Base-by-base conservation (phyloP, 2,888 invertebrate species). In the Horisme vitalbata region DNA sequence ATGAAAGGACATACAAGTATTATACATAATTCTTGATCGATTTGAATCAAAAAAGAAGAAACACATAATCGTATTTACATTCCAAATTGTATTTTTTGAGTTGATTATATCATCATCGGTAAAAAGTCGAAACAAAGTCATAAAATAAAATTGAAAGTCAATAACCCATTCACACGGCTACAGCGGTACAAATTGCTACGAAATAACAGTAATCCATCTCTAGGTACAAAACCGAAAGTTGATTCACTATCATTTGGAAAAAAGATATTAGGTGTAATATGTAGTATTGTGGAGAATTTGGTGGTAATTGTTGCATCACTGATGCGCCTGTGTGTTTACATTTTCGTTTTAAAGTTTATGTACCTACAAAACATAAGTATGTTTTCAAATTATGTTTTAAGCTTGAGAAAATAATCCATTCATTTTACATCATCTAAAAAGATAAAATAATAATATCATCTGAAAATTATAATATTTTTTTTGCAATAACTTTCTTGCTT, bases 151-250 rank as follows among this genome's bases (percentile, higher is more conserved):
- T 60, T 57, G 65, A 69, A 68, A 69, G 69, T 65, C 62, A 62
- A 70, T 68, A 62, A 62, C 38, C 52, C 27, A 59, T 55, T 61
- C 57, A 51, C 58, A 53, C 56, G 35, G 28, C 10, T 21, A 27
- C 23, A 14, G 9, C 34, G 55, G 55, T 45, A 31, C 23, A 32
- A 65, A 65, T 63, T 59, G 56, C 56, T 43, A 33, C 55, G 50
- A 60, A 68, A 65, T 61, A 67, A 66, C 65, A 34, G 66, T 61
- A 58, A 61, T 62, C 24, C 52, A 47, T 55, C 55, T 45, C 52
- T 36, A 33, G 28, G 51, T 64, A 65, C 58, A 65, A 76, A 74
- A 79, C 62, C 57, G 72, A 79, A 72, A 80, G 79, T 71, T 31
- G 59, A 59, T 58, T 66, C 61, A 51, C 57, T 59, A 63, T 67